Conservation (phyloP, 1,140 invertebrate species). For the Hylaeus anthracinus region DNA sequence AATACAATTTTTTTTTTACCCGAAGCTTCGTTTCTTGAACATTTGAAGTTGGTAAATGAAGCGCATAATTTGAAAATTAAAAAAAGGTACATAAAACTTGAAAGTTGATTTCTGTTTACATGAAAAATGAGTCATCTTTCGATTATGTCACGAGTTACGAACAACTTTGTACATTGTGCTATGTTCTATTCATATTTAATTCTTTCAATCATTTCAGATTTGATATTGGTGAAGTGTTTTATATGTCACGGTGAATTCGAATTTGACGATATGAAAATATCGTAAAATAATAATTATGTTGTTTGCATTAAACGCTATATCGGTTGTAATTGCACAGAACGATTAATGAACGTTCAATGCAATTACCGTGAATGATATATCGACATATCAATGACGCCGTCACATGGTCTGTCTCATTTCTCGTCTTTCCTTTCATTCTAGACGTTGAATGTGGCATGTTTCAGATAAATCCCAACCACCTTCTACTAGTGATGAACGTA, state of each 20-base stretch:
- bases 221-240: background rate
- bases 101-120: too few species aligned
- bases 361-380: conserved; percentile 6
- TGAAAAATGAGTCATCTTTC: too few species aligned
- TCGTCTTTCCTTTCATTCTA: conserved; percentile 73
- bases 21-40: too few species aligned
- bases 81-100: too few species aligned
- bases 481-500: conserved; percentile 82
- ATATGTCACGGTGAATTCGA: background rate
- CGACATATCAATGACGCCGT: conserved; percentile 33
- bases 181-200: background rate
- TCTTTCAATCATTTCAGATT: background rate
- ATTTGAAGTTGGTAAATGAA: too few species aligned
- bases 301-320: background rate
- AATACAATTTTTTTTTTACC: too few species aligned
- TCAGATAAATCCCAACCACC: conserved; percentile 83
- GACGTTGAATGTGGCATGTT: conserved; percentile 82
- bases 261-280: background rate
- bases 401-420: conserved; percentile 54
- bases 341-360: background rate
- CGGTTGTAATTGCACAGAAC: background rate
- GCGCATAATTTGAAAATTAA: too few species aligned
- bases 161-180: background rate
- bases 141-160: too few species aligned
- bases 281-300: conserved; percentile 5